Base-by-base conservation (phyloP, 2,888 invertebrate genomes). In the Dastarcus helophoroides region DNA sequence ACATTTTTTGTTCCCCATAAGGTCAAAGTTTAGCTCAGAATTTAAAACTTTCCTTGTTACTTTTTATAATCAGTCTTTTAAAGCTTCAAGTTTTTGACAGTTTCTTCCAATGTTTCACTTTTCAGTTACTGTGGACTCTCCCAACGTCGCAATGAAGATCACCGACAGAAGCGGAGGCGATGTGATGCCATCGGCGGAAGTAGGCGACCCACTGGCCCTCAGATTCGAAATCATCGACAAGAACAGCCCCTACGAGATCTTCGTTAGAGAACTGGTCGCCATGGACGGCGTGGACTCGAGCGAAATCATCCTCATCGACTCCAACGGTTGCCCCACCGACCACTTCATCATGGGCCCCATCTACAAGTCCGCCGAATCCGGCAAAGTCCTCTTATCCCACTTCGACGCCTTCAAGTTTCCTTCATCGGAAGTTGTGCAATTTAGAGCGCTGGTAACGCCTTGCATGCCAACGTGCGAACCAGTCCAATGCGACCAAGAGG, bases 341-440 rank as follows among this genome's bases (percentile, higher is more conserved):
- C 83, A 88, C 54, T 83, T 86, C 61, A 90, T 91, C 58, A 88
- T 91, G 89, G 89, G 89, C 49, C 84, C 89, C 11, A 72, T 91
- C 38, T 81, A 82, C 64, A 86, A 88, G 64, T 82, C 85, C 22
- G 69, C 74, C 22, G 68, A 75, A 47, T 74, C 78, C 37, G 81
- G 81, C 63, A 86, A 88, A 73, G 81, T 84, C 47, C 67, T 91
- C 38, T 66, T 89, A 37, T 89, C 90, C 30, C 82, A 86, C 64
- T 91, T 93, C 65, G 91, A 91, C 60, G 91, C 91, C 19, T 93
- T 93, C 73, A 91, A 93, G 62, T 93, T 93, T 69, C 91, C 91
- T 23, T 89, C 89, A 28, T 89, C 89, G 8, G 90, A 91, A 58
- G 82, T 89, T 25, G 91, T 93, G 2, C 91, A 91, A 58, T 93